Conservation (phyloP, 2,113 vertebrate genomes). For the Anhinga rufa region DNA sequence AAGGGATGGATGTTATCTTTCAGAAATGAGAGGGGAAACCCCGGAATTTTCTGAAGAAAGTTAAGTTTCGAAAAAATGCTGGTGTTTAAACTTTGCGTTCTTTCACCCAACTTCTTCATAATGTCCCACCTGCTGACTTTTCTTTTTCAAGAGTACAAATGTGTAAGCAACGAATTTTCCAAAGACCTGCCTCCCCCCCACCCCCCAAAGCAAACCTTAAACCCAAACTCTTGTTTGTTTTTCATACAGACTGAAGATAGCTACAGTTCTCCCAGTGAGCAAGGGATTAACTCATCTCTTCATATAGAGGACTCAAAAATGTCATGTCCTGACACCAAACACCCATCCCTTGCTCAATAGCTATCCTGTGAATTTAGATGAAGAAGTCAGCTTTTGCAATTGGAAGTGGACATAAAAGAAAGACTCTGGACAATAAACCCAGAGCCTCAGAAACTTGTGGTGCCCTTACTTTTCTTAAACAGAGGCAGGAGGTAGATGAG, state of each 20-base stretch:
- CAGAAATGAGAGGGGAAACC: background rate
- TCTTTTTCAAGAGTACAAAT: background rate
- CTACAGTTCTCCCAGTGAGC: background rate
- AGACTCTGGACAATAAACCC: background rate
- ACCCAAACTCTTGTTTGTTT: background rate
- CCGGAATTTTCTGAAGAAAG: background rate
- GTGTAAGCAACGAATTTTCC: background rate
- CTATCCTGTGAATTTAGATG: background rate
- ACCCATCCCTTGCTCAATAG: background rate
- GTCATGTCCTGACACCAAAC: background rate
- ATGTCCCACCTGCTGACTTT: background rate
- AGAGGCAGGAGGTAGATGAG: background rate
- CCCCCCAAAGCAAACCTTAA: background rate
- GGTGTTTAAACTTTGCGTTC: background rate
- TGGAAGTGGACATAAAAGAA: background rate
- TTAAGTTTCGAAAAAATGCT: no score
- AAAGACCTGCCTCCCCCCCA: fast-evolving
- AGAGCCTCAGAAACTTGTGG: background rate
- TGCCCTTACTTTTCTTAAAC: background rate
- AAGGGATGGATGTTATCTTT: background rate
- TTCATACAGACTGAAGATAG: background rate
- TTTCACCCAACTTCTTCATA: background rate
- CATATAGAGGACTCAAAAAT: background rate
- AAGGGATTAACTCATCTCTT: background rate
- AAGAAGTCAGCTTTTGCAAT: background rate